Conservation (phyloP, 2,888 invertebrate species). For the Saturnia pavonia region DNA sequence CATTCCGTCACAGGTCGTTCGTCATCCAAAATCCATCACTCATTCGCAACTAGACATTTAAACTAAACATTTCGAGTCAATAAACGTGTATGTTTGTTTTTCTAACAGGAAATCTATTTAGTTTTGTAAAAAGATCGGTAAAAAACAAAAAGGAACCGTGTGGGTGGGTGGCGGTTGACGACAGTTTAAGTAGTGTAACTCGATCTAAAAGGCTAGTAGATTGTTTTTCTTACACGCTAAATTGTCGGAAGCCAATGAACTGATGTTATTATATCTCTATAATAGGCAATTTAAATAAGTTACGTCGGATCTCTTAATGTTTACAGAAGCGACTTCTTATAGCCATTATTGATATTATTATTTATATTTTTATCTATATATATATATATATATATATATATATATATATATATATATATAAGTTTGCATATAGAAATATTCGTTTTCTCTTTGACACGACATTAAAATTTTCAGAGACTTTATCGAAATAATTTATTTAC, state of each 20-base stretch:
- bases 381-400: no score
- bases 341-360: slow-evolving; percentile 19
- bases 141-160: slow-evolving; percentile 62
- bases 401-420: no score
- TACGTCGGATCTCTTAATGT: slow-evolving; percentile 24
- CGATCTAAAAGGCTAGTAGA: slow-evolving; percentile 68
- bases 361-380: not conserved
- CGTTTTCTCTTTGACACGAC: no score
- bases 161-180: slow-evolving; percentile 80
- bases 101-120: slow-evolving; percentile 79
- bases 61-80: slow-evolving; percentile 70
- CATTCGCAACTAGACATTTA: slow-evolving; percentile 72
- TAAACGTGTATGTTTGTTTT: slow-evolving; percentile 78
- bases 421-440: no score
- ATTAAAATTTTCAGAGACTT: no score
- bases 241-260: slow-evolving; percentile 67
- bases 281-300: slow-evolving; percentile 38
- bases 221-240: slow-evolving; percentile 69
- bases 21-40: slow-evolving; percentile 77
- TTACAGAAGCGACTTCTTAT: slow-evolving; percentile 45
- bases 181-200: slow-evolving; percentile 80
- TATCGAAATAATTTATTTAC: no score
- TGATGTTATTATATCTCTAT: slow-evolving; percentile 60
- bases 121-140: slow-evolving; percentile 67
- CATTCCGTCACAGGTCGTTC: slow-evolving; percentile 58